Base-by-base conservation (phyloP, 2,797 vertebrate genomes). In the Salmo trutta region DNA sequence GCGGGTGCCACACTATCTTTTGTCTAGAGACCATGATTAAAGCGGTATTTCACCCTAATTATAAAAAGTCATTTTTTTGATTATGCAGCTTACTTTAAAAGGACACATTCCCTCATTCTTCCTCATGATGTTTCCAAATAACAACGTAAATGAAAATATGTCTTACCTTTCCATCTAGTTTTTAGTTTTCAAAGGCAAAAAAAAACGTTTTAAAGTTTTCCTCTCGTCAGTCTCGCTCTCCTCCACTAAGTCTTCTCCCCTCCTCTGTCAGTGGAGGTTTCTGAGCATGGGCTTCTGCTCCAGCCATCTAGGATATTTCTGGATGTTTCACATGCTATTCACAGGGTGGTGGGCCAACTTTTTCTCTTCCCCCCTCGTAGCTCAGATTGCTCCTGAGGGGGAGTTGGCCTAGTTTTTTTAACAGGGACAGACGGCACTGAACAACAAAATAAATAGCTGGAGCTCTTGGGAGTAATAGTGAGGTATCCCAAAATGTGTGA, bases 241-340 rank as follows among this genome's bases (percentile, higher is more conserved):
- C 19, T 41, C 65, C 16, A 47, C 29, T 21, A 29, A 64, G 68
- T 65, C 56, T 66, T 6, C 53, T 71, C 71, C 76, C 36, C 69
- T 17, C 17, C 21, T 71, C 62, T 33, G 68, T 64, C 70, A 73
- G 62, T 24, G 54, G 24, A 75, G 51, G 73, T 67, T 52, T 51
- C 21, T 2, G 52, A 52, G 31, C 21, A 16, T 54, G 66, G 33
- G 17, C 67, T 64, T 59, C 27, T 24, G 29, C 24, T 33, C 12
- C 16, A 65, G 67, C 77, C 73, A 71, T 74, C 31, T 74, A 56
- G n/a, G 65, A 53, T 81, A 81, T 81, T 77, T 81, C 68, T 72
- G 76, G 72, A 74, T 65, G 47, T 67, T 74, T 47, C 74, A 81
- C 76, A 67, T 81, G 79, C 77, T 47, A 47, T 14, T 3, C 41